A percentile compares a stretch with the other conserved stretches of the same genome.
These are phyloP conservation scores for Microplitis demolitor DNA, from an alignment of 1,140 invertebrate genomes.

Conservation along the genomic window DNA sequence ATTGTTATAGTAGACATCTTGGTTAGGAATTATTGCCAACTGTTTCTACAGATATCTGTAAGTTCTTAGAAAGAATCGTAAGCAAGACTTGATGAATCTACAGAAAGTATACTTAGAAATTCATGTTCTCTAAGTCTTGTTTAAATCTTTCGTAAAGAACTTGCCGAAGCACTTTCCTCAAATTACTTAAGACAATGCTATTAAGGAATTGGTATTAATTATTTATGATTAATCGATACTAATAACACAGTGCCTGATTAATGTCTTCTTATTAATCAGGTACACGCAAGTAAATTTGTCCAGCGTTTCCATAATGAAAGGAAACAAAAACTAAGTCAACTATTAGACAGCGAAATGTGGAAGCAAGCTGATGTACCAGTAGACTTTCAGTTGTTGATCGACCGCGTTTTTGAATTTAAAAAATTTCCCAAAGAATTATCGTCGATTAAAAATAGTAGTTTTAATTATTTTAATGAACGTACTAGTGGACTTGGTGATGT, in stretches of 20 bases:
- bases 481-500: constrained; percentile 44
- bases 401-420: constrained; percentile 52
- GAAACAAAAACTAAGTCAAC: constrained; percentile 80
- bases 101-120: too few species aligned
- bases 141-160: too few species aligned
- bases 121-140: too few species aligned
- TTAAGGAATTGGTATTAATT: too few species aligned
- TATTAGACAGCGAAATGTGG: constrained; percentile 93
- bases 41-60: too few species aligned
- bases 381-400: constrained; percentile 83
- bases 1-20: too few species aligned
- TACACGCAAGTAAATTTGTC: constrained; percentile 87
- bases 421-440: constrained; percentile 56
- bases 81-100: too few species aligned
- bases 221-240: too few species aligned
- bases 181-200: too few species aligned
- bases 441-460: constrained; percentile 25
- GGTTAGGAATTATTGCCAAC: too few species aligned
- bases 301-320: constrained; percentile 88
- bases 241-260: neutral
- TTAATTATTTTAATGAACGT: constrained; percentile 50
- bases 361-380: constrained; percentile 87
- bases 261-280: constrained; percentile 38
- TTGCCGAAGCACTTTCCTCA: too few species aligned
- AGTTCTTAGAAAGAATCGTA: too few species aligned